phyloP scores from a whole-genome alignment of 2,888 invertebrate genomes.

The Leucoma salicis region DNA sequence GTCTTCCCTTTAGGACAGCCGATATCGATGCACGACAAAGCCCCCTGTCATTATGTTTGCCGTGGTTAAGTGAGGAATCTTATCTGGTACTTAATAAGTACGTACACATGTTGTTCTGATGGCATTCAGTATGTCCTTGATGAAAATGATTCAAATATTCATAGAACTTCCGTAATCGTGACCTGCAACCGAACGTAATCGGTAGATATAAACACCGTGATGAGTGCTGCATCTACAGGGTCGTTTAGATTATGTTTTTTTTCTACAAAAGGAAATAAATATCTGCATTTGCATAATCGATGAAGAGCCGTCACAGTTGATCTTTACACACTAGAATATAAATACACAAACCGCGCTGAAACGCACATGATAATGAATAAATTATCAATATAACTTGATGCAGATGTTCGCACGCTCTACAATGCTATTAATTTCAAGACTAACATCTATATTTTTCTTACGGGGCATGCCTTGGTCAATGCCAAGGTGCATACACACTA shows the following conservation, averaged over 20 bases:
- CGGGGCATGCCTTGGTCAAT: constrained; percentile 53
- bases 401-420: constrained; percentile 30
- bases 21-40: constrained; percentile 62
- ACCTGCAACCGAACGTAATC: constrained; percentile 45
- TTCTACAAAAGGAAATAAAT: constrained; percentile 60
- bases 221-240: constrained; percentile 48
- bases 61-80: constrained; percentile 50
- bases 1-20: constrained; percentile 69
- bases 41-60: constrained; percentile 54
- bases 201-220: constrained; percentile 42
- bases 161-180: constrained; percentile 64
- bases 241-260: constrained; percentile 34
- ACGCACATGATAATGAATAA: constrained; percentile 53
- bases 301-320: constrained; percentile 50
- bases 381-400: constrained; percentile 56
- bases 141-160: constrained; percentile 54
- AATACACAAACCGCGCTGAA: constrained; percentile 43
- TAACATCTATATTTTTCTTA: constrained; percentile 39
- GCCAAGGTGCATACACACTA: constrained; percentile 43
- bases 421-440: constrained; percentile 16
- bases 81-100: constrained; percentile 52
- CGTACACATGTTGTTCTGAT: constrained; percentile 28
- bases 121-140: constrained; percentile 48
- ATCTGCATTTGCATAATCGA: constrained; percentile 64
- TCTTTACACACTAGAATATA: constrained; percentile 54